phyloP scores from a whole-genome alignment of 2,797 vertebrate species.

The Lophotriccus pileatus region DNA sequence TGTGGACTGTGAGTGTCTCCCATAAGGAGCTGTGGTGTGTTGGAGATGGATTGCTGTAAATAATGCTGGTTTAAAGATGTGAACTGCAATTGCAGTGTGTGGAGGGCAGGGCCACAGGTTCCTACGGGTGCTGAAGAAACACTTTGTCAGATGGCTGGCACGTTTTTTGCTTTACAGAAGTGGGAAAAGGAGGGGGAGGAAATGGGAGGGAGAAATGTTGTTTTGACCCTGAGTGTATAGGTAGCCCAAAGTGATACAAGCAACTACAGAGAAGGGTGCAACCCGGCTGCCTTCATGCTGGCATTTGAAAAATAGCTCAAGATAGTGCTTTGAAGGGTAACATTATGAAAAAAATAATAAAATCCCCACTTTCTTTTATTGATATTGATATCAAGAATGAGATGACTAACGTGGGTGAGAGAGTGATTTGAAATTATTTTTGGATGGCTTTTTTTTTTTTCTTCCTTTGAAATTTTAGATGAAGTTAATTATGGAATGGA shows the following conservation, averaged over 20 bases:
- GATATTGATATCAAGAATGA: neutral
- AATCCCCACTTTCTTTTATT: neutral
- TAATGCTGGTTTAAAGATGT: neutral
- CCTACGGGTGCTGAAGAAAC: neutral
- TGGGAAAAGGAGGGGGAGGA: neutral
- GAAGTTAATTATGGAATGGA: constrained; percentile 58
- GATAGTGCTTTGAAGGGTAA: constrained; percentile 11
- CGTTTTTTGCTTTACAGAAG: neutral
- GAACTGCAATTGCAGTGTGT: neutral
- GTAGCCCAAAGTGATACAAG: neutral
- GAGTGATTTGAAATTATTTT: constrained; percentile 1
- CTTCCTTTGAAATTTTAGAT: constrained; percentile 59
- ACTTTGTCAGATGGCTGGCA: neutral
- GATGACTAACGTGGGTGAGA: neutral
- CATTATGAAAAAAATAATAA: neutral
- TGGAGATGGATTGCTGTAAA: neutral
- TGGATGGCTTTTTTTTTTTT: neutral
- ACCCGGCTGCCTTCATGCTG: neutral
- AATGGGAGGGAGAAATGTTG: neutral
- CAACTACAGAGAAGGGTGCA: neutral
- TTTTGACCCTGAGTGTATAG: neutral
- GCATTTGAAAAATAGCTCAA: constrained; percentile 18
- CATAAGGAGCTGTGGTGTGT: neutral
- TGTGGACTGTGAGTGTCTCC: neutral
- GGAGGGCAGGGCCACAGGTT: neutral